phyloP scores from a whole-genome alignment of 2,797 vertebrate genomes.

The Eurystomus glaucurus region DNA sequence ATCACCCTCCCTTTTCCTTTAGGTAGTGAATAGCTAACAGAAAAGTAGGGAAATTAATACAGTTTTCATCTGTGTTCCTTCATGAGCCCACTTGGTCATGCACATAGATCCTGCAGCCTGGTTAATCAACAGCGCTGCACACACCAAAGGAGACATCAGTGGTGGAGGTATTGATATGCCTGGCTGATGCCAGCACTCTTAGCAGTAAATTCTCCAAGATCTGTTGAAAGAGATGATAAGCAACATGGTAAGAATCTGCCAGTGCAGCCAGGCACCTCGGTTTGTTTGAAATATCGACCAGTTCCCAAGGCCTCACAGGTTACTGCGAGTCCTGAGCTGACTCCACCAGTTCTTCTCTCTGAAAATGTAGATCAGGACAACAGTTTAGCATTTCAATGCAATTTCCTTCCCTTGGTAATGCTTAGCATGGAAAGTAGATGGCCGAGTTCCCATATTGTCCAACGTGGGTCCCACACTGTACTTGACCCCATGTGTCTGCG shows the following conservation, averaged over 20 bases:
- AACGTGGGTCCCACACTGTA: conserved; percentile 5
- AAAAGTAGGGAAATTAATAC: background rate
- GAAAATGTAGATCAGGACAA: conserved; percentile 43
- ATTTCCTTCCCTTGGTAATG: conserved; percentile 23
- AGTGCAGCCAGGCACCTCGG: background rate
- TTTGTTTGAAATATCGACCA: background rate
- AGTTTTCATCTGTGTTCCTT: background rate
- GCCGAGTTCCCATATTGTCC: conserved; percentile 21
- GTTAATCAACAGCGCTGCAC: background rate
- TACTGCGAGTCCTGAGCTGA: conserved; percentile 16
- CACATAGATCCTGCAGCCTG: background rate
- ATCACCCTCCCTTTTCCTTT: background rate
- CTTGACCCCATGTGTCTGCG: background rate
- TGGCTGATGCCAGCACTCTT: background rate
- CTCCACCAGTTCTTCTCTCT: conserved; percentile 21
- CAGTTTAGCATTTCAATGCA: conserved; percentile 39
- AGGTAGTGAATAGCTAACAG: background rate
- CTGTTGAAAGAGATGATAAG: background rate
- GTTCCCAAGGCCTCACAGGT: conserved; percentile 45
- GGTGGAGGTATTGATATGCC: background rate
- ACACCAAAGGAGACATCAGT: background rate
- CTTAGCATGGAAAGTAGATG: conserved; percentile 34
- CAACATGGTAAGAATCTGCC: background rate
- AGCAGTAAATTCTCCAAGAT: background rate
- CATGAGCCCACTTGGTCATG: background rate